Conservation (phyloP, 1,140 invertebrate species). For the silkworm (Bombyx mori) region ASM3026992v2 NC_085110.1:6061001-6061500, state of each 20-base stretch:
- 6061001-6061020: conserved; percentile 84
- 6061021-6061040: conserved; percentile 76
- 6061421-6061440: no score
- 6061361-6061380: no score
- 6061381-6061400: no score
- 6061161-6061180: conserved; percentile 87
- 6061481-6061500: no score
- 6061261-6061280: conserved; percentile 6
- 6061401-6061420: no score
- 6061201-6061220: conserved; percentile 10
- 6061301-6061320: no score
- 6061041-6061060: conserved; percentile 82
- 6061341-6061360: no score
- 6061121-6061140: conserved; percentile 83
- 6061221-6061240: conserved; percentile 20
- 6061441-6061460: no score
- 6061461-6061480: no score
- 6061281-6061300: not conserved
- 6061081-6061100: conserved; percentile 80
- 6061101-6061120: conserved; percentile 78
- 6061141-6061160: conserved; percentile 87
- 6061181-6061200: conserved; percentile 91
- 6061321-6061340: no score
- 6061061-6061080: conserved; percentile 80
- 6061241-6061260: conserved; percentile 8